Evolutionary conservation across 2,888 invertebrate species (phyloP), one percentile per base, ranked within the genome.

Genomic region (Cremastobaeus sp.): DNA sequence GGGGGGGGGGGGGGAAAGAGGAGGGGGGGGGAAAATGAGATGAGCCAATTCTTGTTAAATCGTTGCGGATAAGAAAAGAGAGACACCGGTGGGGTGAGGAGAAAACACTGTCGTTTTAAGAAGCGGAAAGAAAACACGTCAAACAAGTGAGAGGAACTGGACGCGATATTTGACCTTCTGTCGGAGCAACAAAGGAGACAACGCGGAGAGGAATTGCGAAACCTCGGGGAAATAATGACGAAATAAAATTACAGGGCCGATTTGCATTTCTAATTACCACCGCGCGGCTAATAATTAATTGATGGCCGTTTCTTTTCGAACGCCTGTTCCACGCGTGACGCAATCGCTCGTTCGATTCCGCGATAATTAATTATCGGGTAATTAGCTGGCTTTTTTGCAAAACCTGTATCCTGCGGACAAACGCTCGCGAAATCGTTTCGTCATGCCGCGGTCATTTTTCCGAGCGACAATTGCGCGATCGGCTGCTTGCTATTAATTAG

Each of bases 211-310:
- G 73, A 68, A 75, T 83, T 82, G 77, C 76, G 78, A 82, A 80
- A 82, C 77, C 75, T 64, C 57, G 54, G 73, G 71, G 72, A 76
- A 76, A 81, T 77, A 81, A 81, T 79, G 79, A 79, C 77, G 78
- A 77, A 77, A 76, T 76, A 78, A 76, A 74, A 77, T 73, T 75
- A 77, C 77, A 62, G 78, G 75, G 43, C 70, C 79, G 72, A 85
- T 85, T 85, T 84, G 83, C 85, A 85, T 85, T 82, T 81, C 79
- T 83, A 83, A 85, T 85, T 83, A 81, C 78, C 75, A 76, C 69
- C 74, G 66, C 69, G 79, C 74, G 73, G 80, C 81, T 83, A 83
- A 85, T 83, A 83, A 84, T 76, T 83, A 84, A 85, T 85, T 84
- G 85, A 85, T 78, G 79, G 76, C 77, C 68, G 14, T 77, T 60